Evolutionary conservation across 2,113 vertebrate genomes (phyloP), one percentile per base, ranked within the genome.

Genomic region (Eptatretus burgeri): DNA sequence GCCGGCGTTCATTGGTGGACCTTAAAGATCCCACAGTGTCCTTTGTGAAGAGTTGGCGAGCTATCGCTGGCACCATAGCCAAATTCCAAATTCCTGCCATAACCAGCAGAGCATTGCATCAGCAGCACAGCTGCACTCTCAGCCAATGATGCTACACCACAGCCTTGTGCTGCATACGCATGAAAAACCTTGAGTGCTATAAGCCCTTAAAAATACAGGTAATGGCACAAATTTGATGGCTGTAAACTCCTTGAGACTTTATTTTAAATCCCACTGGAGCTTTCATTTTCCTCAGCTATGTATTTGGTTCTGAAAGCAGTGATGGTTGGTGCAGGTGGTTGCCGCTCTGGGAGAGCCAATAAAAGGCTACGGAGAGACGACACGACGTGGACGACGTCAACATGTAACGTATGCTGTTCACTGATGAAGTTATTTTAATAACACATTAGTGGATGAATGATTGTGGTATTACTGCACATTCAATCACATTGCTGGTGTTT

Each of bases 281-380:
- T 16, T 16, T 17, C 14, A 17, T 56, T 14, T 14, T 56, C 52
- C 14, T 17, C 14, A 17, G 52, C n/a, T 60, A n/a, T 17, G 20
- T 20, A 20, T 60, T 60, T 9, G n/a, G n/a, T 11, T 60, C 56
- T 60, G 27, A 41, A 41, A 41, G n/a, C 56, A n/a, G 20, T 60
- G 10, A 17, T 20, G 11, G n/a, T 60, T n/a, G n/a, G n/a, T 13
- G 56, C 56, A 60, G 56, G 56, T 60, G n/a, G 20, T 60, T n/a
- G 56, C 56, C 20, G 56, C 56, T 20, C 56, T 60, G n/a, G 56
- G 56, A 60, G n/a, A 17, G 56, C 56, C 56, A 20, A 60, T 60
- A n/a, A 60, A 20, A 17, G 56, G 56, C 56, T 60, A 60, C 12
- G 56, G 56, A 20, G 56, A 60, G 56, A 60, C 56, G 56, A 60